Evolutionary conservation across 2,888 invertebrate species (phyloP).

Genomic region (Seira ritae): DNA sequence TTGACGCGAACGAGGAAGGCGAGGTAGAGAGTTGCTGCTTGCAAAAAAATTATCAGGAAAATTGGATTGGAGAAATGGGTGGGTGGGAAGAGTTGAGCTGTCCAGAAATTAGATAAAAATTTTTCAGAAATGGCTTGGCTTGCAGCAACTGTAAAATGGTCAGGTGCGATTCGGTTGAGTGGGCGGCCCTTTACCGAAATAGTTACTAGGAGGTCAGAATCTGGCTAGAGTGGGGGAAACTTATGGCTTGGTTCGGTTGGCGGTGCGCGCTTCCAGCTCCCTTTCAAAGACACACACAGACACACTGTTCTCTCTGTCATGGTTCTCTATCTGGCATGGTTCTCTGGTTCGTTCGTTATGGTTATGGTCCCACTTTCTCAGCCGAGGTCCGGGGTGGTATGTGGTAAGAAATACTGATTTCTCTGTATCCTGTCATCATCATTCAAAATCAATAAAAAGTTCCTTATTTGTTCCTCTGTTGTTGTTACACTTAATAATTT

Average conservation of each 20-base stretch:
- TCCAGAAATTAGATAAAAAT: no score
- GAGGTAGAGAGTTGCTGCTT: no score
- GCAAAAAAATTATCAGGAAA: no score
- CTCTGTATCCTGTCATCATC: conserved; percentile 55
- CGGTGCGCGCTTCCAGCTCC: conserved; percentile 33
- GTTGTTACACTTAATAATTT: no score
- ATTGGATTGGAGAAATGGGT: no score
- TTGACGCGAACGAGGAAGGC: no score
- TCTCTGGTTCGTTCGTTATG: conserved; percentile 1
- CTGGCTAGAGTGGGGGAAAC: neutral
- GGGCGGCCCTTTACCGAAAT: neutral
- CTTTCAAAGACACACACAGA: no score
- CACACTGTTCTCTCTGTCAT: no score
- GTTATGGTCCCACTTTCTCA: conserved; percentile 31
- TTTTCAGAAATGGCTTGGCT: conserved; percentile 20
- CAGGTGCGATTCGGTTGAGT: neutral
- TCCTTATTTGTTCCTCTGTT: neutral
- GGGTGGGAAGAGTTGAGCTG: no score
- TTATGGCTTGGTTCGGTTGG: conserved; percentile 28
- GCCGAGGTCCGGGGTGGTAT: conserved; percentile 27
- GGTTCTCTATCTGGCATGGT: neutral
- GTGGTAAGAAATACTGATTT: conserved; percentile 54
- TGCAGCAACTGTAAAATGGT: no score
- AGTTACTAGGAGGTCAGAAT: neutral
- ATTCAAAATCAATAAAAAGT: conserved; percentile 26